Evolutionary conservation across 2,113 vertebrate genomes (phyloP).

Genomic region (Pholis gunnellus): DNA sequence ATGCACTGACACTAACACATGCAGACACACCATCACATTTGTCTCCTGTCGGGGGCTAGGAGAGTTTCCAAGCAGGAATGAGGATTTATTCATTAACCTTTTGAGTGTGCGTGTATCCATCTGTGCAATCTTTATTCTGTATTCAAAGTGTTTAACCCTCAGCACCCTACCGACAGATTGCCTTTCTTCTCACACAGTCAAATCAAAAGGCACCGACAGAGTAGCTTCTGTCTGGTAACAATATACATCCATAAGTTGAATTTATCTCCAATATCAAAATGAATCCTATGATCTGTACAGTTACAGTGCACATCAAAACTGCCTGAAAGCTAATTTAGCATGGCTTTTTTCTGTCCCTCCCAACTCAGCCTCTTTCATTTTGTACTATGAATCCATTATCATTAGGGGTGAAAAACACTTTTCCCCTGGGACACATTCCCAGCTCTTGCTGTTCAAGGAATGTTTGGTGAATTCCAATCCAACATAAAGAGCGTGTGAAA

Average conservation of each 20-base stretch:
- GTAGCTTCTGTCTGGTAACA: neutral
- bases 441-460: neutral
- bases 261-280: neutral
- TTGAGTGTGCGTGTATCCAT: neutral
- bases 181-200: neutral
- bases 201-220: neutral
- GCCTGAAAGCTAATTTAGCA: neutral
- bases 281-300: neutral
- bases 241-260: neutral
- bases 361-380: neutral
- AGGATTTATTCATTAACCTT: constrained; percentile 29
- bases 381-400: neutral
- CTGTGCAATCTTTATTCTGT: neutral
- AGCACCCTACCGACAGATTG: neutral
- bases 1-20: neutral
- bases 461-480: neutral
- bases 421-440: neutral
- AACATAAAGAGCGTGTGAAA: neutral
- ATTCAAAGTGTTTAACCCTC: constrained; percentile 7
- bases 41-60: neutral
- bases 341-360: neutral
- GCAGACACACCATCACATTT: neutral
- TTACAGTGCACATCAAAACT: neutral
- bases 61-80: neutral
- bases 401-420: neutral